Evolutionary conservation across 2,797 vertebrate species (phyloP), one percentile per base, ranked within the genome.

Genomic region (Nothura maculosa): DNA sequence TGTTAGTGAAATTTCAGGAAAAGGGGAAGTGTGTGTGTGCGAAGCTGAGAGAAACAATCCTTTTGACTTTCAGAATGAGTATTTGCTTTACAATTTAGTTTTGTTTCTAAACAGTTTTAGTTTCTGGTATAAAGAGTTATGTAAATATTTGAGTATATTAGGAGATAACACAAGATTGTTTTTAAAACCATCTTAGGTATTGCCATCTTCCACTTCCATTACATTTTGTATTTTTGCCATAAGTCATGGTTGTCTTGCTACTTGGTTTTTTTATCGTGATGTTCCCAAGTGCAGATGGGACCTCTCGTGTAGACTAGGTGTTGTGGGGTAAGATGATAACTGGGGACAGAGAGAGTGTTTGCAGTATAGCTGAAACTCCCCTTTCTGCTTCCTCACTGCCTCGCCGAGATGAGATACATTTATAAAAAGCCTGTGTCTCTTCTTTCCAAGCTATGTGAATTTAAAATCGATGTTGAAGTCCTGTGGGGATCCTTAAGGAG

Each of bases 251-350:
- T 10, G 50, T 47, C 54, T 72, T 0, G 0, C 48, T n/a, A 0
- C 84, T 79, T 79, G n/a, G 34, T 8, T 0, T 10, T 76, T 77
- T 89, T 76, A 22, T 50, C 42, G 76, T 38, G 38, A 14, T 5
- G 0, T 11, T 64, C 10, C 45, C n/a, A 0, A 0, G 22, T 55
- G 64, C 60, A 80, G 38, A 13, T 6, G 48, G 63, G 61, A 21
- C 30, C 9, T 2, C 2, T 68, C 28, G 32, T 34, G 32, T 36
- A 54, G n/a, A 19, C 2, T 12, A 24, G 30, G 81, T 61, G 36
- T 32, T 81, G 36, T 73, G 18, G 28, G 22, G 36, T 16, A n/a
- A 43, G 34, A 42, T 45, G 43, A 0, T 74, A 0, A 2, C 61
- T 52, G 66, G 40, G 73, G 30, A 3, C 50, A 69, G 40, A 21